Evolutionary conservation across 1,140 invertebrate species (phyloP), one percentile per base, ranked within the genome.

Genomic region (Apolygus lucorum): DNA sequence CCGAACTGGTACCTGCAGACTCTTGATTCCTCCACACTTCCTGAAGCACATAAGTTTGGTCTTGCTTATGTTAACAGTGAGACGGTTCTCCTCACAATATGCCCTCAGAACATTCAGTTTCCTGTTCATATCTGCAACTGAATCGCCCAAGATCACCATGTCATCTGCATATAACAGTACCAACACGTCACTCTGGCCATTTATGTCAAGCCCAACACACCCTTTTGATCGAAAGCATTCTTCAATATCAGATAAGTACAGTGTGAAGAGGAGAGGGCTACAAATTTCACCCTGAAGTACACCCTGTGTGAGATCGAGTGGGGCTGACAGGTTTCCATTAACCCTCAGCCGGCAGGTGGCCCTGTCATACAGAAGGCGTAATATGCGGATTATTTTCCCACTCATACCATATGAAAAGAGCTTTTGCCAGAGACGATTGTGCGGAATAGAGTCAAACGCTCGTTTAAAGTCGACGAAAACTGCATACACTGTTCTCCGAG

Each of bases 361-460:
- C 29, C 27, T n/a, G 21, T 28, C 24, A 28, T 66, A 66, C 1
- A 66, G 64, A n/a, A 4, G 64, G 4, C 17, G 54, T 13, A 14
- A 21, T 4, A 59, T 59, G 11, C 54, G 22, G 54, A 59, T 59
- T 22, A 59, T 22, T 24, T 22, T 59, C 2, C 54, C 54, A 59
- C 54, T 59, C 54, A 59, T 4, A 59, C 63, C 63, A 28, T 8
- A 64, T 28, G 27, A 28, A 26, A 26, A 29, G 14, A 72, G 25
- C 66, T 73, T 73, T 2, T 28, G 13, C 71, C 71, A 72, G 0
- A 73, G 63, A 14, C 68, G 42, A 1, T 28, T 21, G 26, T 70
- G 71, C 14, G 28, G 25, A 1, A 73, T 22, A 13, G 71, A 72
- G 54, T 70, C 68, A 62, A 73, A 73, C 1, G 71, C 73, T 1